Evolutionary conservation across 1,140 invertebrate species (phyloP).

Genomic region (Formica selysi): DNA sequence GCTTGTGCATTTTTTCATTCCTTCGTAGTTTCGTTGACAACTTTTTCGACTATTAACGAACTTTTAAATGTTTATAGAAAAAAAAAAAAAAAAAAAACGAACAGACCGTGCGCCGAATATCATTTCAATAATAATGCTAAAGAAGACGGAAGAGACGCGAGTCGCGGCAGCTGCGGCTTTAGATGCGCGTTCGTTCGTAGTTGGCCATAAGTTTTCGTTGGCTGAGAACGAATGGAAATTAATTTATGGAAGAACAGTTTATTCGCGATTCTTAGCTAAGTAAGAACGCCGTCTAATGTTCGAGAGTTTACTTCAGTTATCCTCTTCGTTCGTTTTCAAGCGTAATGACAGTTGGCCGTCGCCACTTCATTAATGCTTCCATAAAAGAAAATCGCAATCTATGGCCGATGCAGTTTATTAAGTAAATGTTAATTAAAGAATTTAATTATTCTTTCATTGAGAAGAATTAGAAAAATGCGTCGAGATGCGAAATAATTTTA

Average conservation of each 20-base stretch:
- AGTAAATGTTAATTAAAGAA: conserved; percentile 16
- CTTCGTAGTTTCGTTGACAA: conserved; percentile 50
- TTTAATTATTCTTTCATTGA: conserved; percentile 5
- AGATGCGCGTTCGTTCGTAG: conserved; percentile 31
- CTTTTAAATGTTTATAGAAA: conserved; percentile 60
- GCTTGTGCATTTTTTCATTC: conserved; percentile 23
- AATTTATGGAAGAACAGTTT: conserved; percentile 80
- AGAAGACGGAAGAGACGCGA: conserved; percentile 1
- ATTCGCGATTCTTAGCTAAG: conserved; percentile 64
- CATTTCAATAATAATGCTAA: conserved; percentile 58
- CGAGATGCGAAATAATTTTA: neutral
- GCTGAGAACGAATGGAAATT: conserved; percentile 72
- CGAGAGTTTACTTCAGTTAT: conserved; percentile 53
- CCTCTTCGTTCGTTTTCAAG: neutral
- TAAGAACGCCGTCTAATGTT: conserved; percentile 55
- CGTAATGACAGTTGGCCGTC: conserved; percentile 32
- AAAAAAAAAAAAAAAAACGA: conserved; percentile 15
- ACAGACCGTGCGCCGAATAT: conserved; percentile 40
- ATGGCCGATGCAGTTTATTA: conserved; percentile 11
- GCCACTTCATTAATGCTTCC: conserved; percentile 34
- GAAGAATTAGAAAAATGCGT: neutral
- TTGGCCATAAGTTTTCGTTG: conserved; percentile 75
- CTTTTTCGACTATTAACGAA: conserved; percentile 61
- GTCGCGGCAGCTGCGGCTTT: conserved; percentile 44
- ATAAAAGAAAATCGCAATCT: conserved; percentile 9